Evolutionary conservation across 2,888 invertebrate genomes (phyloP), one percentile per base, ranked within the genome.

Genomic region (Campoplex capitator): DNA sequence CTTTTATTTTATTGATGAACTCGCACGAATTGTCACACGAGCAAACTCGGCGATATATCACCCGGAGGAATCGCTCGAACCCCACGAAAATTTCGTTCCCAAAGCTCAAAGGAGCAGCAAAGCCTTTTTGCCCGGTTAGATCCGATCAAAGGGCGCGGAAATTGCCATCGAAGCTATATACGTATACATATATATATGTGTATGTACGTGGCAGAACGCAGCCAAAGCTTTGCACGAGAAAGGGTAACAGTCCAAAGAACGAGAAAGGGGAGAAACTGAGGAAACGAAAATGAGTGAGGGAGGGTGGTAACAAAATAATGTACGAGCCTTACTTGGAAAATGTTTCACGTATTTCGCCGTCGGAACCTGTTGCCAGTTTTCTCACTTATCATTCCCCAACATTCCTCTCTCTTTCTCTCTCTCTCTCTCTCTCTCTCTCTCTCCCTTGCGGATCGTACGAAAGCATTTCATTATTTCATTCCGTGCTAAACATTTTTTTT

Each of bases 361-460:
- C 89, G 87, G 88, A 88, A 89, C 89, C 89, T 89, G 89, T 89
- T 89, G 89, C 89, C 35, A 87, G 67, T 56, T 54, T 54, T 51
- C 84, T 75, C 82, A 62, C 16, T 32, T 32, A 51, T 51, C n/a
- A 51, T 35, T 32, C 48, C 35, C 32, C 8, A 11, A 0, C 35
- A 11, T 42, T 35, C 18, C 45, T 28, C 42, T 16, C 71, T 51
- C 32, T 18, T 32, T 6, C 38, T 38, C 23, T 23, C 23, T 23
- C 23, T 23, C 23, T 6, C 38, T 38, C 23, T 23, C 23, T 23
- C 23, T 23, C 23, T 23, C 23, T 23, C 23, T 23, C 23, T 23
- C 23, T 23, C 23, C 3, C 32, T 42, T 23, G 4, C n/a, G 38
- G 18, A 35, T 18, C 51, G 62, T 32, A 32, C 62, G 2, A 62